Evolutionary conservation across 2,888 invertebrate species (phyloP).

Genomic region (Geotrupes spiniger): DNA sequence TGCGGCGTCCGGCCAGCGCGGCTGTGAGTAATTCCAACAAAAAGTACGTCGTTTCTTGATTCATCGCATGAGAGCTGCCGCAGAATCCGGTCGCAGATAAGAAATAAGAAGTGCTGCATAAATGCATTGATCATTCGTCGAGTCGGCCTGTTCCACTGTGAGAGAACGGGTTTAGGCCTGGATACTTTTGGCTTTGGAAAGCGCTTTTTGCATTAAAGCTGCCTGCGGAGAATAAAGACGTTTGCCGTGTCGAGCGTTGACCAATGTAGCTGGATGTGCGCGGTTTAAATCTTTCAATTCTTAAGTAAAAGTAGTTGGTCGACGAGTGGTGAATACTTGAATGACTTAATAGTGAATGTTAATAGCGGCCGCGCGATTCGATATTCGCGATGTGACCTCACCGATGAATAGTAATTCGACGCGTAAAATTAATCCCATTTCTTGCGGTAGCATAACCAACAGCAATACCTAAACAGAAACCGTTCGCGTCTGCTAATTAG

Average conservation of each 20-base stretch:
- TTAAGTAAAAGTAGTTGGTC: constrained; percentile 37
- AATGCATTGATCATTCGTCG: constrained; percentile 46
- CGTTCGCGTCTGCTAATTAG: constrained; percentile 40
- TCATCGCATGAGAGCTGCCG: constrained; percentile 35
- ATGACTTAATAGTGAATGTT: constrained; percentile 22
- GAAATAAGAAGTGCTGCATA: constrained; percentile 48
- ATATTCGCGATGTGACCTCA: no score
- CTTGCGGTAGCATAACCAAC: neutral
- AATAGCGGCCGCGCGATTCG: constrained; percentile 1
- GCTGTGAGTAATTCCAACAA: constrained; percentile 12
- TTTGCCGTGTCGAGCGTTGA: constrained; percentile 43
- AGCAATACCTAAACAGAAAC: constrained; percentile 3
- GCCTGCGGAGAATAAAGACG: constrained; percentile 47
- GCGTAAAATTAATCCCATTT: neutral
- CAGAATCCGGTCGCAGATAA: constrained; percentile 45
- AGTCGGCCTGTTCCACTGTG: constrained; percentile 35
- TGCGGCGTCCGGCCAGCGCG: neutral
- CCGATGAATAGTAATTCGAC: no score
- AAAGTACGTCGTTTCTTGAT: constrained; percentile 16
- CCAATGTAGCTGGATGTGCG: constrained; percentile 41
- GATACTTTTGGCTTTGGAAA: constrained; percentile 42
- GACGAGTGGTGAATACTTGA: constrained; percentile 30
- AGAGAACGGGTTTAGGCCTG: constrained; percentile 46
- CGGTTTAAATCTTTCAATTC: constrained; percentile 45
- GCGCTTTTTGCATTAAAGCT: constrained; percentile 44